A percentile compares a stretch with the other conserved stretches of the same genome.
Evolutionary conservation across 2,113 vertebrate genomes (phyloP).

Genomic region (Pseudorhombus dupliciocellatus): DNA sequence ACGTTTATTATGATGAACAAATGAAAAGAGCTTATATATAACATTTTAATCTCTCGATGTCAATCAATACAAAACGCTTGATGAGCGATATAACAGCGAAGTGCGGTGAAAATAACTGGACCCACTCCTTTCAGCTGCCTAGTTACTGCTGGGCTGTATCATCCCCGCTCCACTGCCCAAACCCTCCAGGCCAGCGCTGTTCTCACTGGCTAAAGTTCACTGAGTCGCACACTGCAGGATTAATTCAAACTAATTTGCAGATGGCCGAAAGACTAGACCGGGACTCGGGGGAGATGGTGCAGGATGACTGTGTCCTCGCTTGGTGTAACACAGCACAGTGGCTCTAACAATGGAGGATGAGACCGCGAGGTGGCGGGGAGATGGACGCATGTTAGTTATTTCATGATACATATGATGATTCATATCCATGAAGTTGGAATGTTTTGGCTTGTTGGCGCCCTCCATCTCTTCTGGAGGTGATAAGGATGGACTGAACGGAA

Average conservation of each 20-base stretch:
- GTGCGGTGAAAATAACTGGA: conserved; percentile 13
- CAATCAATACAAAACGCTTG: background rate
- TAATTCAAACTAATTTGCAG: conserved; percentile 64
- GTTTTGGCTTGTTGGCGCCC: background rate
- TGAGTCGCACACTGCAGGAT: conserved; percentile 55
- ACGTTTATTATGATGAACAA: background rate
- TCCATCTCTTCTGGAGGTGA: background rate
- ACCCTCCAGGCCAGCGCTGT: conserved; percentile 51
- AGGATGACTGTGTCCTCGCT: background rate
- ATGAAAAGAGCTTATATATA: background rate
- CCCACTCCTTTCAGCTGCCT: conserved; percentile 28
- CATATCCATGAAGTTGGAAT: background rate
- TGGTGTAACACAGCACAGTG: background rate
- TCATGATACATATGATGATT: background rate
- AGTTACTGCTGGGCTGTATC: conserved; percentile 43
- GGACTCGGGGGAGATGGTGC: conserved; percentile 3
- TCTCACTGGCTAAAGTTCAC: conserved; percentile 61
- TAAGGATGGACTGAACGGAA: background rate
- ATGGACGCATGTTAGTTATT: background rate
- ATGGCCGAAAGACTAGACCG: conserved; percentile 48
- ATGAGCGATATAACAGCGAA: background rate
- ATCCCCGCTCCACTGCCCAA: conserved; percentile 50
- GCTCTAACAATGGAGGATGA: background rate
- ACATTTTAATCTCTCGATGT: background rate
- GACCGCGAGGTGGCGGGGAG: background rate